Conservation (phyloP, 2,113 vertebrate species). For the Hippopotamus amphibius region DNA sequence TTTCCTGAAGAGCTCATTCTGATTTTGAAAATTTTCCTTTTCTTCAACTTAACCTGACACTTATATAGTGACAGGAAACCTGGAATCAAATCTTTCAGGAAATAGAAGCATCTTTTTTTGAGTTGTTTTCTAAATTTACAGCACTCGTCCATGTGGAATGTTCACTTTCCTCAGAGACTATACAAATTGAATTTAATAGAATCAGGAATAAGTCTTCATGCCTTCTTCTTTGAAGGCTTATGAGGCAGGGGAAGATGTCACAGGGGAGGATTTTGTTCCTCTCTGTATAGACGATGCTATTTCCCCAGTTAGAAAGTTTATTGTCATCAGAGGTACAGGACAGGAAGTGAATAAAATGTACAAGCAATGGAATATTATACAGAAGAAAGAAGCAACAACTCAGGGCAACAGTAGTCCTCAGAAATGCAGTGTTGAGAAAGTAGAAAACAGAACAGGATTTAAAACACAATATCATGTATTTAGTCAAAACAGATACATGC, state of each 20-base stretch:
- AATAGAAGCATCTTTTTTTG: conserved; percentile 11
- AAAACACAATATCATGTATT: not conserved
- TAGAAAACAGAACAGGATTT: not conserved
- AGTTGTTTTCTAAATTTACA: not conserved
- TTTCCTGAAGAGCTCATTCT: conserved; percentile 71
- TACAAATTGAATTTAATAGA: not conserved
- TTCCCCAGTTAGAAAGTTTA: not conserved
- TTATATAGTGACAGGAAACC: not conserved
- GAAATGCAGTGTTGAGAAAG: not conserved
- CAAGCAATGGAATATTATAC: not conserved
- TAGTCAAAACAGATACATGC: not conserved
- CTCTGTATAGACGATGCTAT: not conserved
- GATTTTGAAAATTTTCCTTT: conserved; percentile 80
- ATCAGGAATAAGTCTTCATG: not conserved
- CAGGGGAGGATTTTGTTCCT: not conserved
- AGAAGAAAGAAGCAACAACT: not conserved
- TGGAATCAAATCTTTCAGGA: conserved; percentile 27
- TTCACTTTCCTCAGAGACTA: not conserved
- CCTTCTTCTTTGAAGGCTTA: not conserved
- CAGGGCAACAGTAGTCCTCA: not conserved
- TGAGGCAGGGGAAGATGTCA: not conserved
- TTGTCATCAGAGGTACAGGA: not conserved
- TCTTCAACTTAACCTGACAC: not conserved
- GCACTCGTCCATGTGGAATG: not conserved
- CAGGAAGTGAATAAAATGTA: not conserved